Percentiles rank a stretch among this genome's conserved stretches.
phyloP scores from a whole-genome alignment of 2,888 invertebrate species.

The Cosmorhoe ocellata region DNA sequence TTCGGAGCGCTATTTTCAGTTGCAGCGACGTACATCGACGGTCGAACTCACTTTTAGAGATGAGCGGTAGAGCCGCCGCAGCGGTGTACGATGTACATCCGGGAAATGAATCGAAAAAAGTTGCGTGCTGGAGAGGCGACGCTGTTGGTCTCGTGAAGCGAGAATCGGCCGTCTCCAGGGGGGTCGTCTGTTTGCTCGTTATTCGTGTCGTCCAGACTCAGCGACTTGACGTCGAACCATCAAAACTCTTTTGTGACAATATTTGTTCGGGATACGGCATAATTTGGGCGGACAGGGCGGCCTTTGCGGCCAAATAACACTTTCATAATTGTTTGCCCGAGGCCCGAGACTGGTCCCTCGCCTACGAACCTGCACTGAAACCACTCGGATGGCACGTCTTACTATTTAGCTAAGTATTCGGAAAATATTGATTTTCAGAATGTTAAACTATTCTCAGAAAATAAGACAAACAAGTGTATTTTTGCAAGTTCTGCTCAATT shows the following conservation, averaged over 20 bases:
- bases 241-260: constrained; percentile 45
- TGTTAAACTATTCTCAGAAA: no score
- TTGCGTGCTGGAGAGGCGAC: constrained; percentile 21
- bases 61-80: not conserved
- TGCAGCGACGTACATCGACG: constrained; percentile 4
- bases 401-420: no score
- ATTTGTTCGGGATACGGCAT: constrained; percentile 41
- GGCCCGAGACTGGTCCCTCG: not conserved
- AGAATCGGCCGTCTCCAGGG: constrained; percentile 50
- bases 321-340: constrained; percentile 8
- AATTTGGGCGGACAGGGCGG: constrained; percentile 24
- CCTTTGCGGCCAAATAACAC: constrained; percentile 7
- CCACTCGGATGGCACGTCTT: no score
- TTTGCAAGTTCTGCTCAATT: no score
- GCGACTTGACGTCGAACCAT: constrained; percentile 33
- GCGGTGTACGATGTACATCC: constrained; percentile 6
- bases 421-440: no score
- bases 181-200: constrained; percentile 50
- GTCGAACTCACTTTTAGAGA: not conserved
- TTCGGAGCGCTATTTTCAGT: constrained; percentile 1
- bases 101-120: not conserved
- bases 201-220: constrained; percentile 29
- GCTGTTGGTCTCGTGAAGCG: constrained; percentile 41
- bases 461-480: no score
- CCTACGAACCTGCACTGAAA: no score